These are phyloP conservation scores for Peromyscus nudipes DNA, from an alignment of 2,797 vertebrate genomes.

Conservation along the genomic window DNA sequence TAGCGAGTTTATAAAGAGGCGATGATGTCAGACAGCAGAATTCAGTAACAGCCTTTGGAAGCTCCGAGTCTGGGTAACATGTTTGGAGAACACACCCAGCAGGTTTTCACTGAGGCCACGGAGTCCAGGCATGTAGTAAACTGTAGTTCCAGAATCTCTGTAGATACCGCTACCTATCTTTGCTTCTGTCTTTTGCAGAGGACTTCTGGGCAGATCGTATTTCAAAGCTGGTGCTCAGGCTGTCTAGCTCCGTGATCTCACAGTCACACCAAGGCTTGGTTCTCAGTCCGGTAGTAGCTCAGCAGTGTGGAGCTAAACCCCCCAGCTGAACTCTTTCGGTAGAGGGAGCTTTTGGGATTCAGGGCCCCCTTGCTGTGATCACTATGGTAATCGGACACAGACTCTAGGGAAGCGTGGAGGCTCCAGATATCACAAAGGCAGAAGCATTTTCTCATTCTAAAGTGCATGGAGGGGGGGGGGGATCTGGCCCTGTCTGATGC, in stretches of 20 bases:
- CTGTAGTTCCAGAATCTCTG: conserved; percentile 54
- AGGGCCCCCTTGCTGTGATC: conserved; percentile 41
- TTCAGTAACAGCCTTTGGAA: conserved; percentile 71
- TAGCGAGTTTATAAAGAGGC: conserved; percentile 53
- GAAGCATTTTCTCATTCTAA: conserved; percentile 70
- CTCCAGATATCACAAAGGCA: conserved; percentile 64
- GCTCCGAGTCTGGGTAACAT: not conserved
- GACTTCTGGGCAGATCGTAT: conserved; percentile 16
- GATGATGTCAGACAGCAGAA: conserved; percentile 58
- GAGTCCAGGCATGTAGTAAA: conserved; percentile 61
- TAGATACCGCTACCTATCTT: not conserved
- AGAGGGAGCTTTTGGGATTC: conserved; percentile 27
- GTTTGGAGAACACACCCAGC: conserved; percentile 53
- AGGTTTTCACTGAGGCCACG: not conserved
- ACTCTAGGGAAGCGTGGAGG: conserved; percentile 36
- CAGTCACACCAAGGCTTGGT: not conserved
- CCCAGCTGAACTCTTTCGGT: not conserved
- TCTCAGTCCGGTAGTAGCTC: not conserved
- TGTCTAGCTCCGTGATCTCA: conserved; percentile 22
- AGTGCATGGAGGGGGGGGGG: conserved; percentile 56
- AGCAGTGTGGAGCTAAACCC: not conserved
- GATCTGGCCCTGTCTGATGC: conserved; percentile 70
- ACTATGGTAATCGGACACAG: conserved; percentile 41
- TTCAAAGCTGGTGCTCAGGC: not conserved
- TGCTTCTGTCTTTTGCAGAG: conserved; percentile 25